Evolutionary conservation across 2,797 vertebrate genomes (phyloP).

Genomic region (Lophotriccus pileatus): DNA sequence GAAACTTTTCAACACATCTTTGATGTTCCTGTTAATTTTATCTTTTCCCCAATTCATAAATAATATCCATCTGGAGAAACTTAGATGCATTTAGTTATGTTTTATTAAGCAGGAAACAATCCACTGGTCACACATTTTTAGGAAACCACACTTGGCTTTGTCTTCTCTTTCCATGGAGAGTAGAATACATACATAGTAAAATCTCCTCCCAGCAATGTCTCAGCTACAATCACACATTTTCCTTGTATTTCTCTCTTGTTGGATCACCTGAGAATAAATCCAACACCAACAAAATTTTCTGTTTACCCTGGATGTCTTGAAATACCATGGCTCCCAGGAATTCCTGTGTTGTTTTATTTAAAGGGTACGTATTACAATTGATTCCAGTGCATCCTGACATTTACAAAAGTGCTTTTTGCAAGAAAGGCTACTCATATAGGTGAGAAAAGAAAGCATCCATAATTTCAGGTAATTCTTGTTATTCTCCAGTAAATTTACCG

Average conservation of each 20-base stretch:
- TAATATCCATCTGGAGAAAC: slow-evolving; percentile 43
- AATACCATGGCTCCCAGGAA: slow-evolving; percentile 59
- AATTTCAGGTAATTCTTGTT: not conserved
- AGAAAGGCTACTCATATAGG: not conserved
- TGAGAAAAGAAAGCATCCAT: not conserved
- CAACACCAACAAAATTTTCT: slow-evolving; percentile 36
- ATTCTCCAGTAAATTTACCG: not conserved
- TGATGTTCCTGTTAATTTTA: slow-evolving; percentile 34
- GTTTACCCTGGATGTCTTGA: slow-evolving; percentile 55
- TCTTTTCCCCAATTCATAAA: slow-evolving; percentile 24
- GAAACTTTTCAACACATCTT: slow-evolving; percentile 40
- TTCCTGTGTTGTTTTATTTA: slow-evolving; percentile 56
- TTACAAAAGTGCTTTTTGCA: slow-evolving; percentile 47
- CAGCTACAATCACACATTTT: not conserved
- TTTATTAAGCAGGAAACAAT: slow-evolving; percentile 53
- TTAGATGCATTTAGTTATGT: not conserved
- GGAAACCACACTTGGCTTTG: slow-evolving; percentile 19
- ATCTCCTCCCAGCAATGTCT: not conserved
- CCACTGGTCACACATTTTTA: slow-evolving; percentile 17
- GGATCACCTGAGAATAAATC: not conserved
- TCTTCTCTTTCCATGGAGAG: not conserved
- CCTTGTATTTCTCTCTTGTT: not conserved
- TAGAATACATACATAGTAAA: not conserved
- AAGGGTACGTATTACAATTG: slow-evolving; percentile 30
- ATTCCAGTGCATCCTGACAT: slow-evolving; percentile 54